phyloP scores from a whole-genome alignment of 2,113 vertebrate species.

The Pseudonaja textilis region DNA sequence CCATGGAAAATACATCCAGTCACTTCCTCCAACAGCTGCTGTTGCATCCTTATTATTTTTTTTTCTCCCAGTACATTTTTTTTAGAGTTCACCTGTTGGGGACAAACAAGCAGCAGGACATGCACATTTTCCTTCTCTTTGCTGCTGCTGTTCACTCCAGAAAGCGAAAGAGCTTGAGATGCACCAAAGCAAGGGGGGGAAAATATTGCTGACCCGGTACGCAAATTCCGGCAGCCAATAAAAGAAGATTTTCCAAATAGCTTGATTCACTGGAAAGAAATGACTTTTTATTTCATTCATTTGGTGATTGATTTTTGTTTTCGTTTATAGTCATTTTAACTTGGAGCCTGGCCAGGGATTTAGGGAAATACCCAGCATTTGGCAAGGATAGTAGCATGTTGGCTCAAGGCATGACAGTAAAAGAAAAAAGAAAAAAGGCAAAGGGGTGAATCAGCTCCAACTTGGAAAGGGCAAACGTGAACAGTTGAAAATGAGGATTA shows the following conservation, averaged over 20 bases:
- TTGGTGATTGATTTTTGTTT: not conserved
- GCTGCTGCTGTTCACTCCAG: not conserved
- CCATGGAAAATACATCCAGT: slow-evolving; percentile 24
- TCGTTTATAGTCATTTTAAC: not conserved
- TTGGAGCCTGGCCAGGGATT: not conserved
- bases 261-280: not conserved
- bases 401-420: not conserved
- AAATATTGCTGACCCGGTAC: not conserved
- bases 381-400: not conserved
- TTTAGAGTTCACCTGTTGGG: slow-evolving; percentile 29
- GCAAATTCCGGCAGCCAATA: not conserved
- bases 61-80: not conserved
- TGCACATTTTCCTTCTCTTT: not conserved
- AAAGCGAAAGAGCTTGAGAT: not conserved
- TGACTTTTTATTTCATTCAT: not conserved
- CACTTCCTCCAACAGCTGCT: slow-evolving; percentile 29
- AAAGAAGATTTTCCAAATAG: not conserved
- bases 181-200: not conserved
- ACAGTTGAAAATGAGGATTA: slow-evolving; percentile 3
- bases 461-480: slow-evolving; percentile 22
- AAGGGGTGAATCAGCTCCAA: slow-evolving; percentile 17
- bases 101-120: slow-evolving; percentile 5
- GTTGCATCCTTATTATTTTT: not conserved
- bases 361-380: slow-evolving; percentile 17
- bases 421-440: not conserved